Percentiles rank a stretch among this genome's conserved stretches.
These are phyloP conservation scores for Neodiprion pinetum DNA, from an alignment of 1,140 invertebrate species.

Conservation along the genomic window DNA sequence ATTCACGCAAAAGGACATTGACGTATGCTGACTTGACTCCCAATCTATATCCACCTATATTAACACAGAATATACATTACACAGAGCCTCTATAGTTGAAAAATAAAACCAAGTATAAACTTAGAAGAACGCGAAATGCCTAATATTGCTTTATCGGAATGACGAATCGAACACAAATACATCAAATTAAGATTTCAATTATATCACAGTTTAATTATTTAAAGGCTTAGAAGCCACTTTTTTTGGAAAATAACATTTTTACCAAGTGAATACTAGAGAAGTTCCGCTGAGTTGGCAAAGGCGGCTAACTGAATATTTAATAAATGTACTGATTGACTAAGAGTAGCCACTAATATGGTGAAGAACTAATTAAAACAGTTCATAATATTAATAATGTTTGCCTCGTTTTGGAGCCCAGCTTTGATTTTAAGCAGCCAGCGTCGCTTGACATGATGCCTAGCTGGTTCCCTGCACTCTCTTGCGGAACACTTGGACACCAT, in stretches of 20 bases:
- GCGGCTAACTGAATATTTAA: no score
- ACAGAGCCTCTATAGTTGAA: neutral
- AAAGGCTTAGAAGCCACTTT: no score
- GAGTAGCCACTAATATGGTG: no score
- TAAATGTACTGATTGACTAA: no score
- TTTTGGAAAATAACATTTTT: no score
- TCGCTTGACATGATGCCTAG: conserved; percentile 74
- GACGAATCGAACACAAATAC: no score
- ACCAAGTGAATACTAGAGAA: no score
- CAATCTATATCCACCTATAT: conserved; percentile 54
- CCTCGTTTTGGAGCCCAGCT: conserved; percentile 74
- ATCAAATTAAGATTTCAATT: no score
- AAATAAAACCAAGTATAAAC: neutral
- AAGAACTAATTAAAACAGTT: neutral
- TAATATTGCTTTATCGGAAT: neutral
- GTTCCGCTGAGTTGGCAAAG: no score
- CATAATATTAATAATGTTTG: conserved; percentile 45
- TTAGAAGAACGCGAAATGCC: conserved; percentile 10
- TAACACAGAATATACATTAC: conserved; percentile 13
- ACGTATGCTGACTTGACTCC: conserved; percentile 58
- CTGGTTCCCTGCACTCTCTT: conserved; percentile 65
- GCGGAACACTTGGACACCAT: conserved; percentile 56
- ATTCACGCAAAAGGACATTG: conserved; percentile 60
- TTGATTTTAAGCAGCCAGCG: conserved; percentile 81
- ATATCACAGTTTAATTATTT: no score